These are phyloP conservation scores for Halcyon senegalensis DNA, from an alignment of 2,113 vertebrate species.

Conservation along the genomic window DNA sequence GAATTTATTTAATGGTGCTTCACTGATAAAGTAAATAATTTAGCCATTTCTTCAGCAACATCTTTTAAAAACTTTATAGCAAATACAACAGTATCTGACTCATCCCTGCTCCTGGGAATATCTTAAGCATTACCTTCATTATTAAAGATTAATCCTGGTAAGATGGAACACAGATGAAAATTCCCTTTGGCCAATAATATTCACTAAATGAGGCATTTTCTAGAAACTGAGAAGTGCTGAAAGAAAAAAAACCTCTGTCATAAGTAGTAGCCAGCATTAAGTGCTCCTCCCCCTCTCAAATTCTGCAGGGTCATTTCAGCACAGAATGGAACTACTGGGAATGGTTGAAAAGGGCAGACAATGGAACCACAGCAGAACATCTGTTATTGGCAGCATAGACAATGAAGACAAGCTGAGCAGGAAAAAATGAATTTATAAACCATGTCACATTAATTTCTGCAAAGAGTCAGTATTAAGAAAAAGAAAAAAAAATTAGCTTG, in stretches of 20 bases:
- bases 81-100: not conserved
- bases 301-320: not conserved
- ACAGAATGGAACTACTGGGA: not conserved
- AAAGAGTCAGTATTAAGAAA: not conserved
- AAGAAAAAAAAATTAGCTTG: not conserved
- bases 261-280: not conserved
- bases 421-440: slow-evolving; percentile 25
- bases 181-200: not conserved
- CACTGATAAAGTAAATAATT: not conserved
- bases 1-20: not conserved
- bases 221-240: not conserved
- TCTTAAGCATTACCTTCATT: not conserved
- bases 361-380: not conserved
- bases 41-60: not conserved
- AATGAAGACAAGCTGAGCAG: slow-evolving; percentile 23
- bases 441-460: not conserved
- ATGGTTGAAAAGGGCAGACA: not conserved
- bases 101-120: not conserved
- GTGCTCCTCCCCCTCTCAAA: not conserved
- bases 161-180: not conserved
- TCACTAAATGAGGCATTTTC: not conserved
- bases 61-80: not conserved
- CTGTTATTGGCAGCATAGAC: not conserved
- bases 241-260: not conserved
- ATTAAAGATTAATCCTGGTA: not conserved